A percentile compares a stretch with the other conserved stretches of the same genome.
These are phyloP conservation scores for Callinectes sapidus DNA, from an alignment of 2,888 invertebrate species.

Conservation along the genomic window DNA sequence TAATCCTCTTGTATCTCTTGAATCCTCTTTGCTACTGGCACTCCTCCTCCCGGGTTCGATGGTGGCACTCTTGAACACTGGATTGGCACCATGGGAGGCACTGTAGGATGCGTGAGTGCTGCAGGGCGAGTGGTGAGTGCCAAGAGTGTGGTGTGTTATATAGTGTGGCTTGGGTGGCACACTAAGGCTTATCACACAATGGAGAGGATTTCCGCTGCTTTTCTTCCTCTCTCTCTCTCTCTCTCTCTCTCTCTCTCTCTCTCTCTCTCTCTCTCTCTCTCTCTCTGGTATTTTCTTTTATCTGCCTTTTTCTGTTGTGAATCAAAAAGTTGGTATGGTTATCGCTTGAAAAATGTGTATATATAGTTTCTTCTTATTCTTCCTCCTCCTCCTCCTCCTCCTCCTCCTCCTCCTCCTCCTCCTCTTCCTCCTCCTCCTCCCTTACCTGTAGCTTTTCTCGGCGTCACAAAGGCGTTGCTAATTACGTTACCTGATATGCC, in stretches of 20 bases:
- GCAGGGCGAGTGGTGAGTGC: background rate
- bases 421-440: background rate
- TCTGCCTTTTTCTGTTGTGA: background rate
- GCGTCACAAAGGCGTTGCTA: background rate
- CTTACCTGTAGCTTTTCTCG: background rate
- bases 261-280: constrained; percentile 30
- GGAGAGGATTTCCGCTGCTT: background rate
- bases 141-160: background rate
- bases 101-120: background rate
- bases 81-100: background rate
- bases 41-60: background rate
- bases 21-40: background rate
- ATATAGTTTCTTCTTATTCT: background rate
- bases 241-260: background rate
- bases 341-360: no score
- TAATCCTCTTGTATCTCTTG: background rate
- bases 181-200: background rate
- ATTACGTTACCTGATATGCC: background rate
- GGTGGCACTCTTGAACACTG: background rate
- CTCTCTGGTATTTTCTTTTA: background rate
- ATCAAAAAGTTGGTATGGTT: background rate
- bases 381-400: background rate
- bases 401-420: background rate
- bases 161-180: background rate
- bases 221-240: constrained; percentile 15